phyloP scores from a whole-genome alignment of 2,113 vertebrate species.

The Phyllostomus hastatus region DNA sequence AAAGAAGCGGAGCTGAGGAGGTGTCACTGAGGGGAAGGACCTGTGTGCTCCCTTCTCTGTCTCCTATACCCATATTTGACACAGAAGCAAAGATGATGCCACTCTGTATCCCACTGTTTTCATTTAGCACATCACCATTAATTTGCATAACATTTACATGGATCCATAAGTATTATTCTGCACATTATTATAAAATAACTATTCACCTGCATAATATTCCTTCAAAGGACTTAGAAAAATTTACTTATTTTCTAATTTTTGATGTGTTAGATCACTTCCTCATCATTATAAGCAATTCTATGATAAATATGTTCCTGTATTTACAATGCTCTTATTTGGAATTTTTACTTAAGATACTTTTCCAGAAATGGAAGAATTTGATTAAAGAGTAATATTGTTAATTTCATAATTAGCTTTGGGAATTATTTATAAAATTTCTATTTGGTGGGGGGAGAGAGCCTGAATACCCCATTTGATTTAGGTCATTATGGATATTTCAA shows the following conservation, averaged over 20 bases:
- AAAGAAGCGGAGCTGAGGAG: background rate
- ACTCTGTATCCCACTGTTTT: background rate
- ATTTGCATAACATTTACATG: background rate
- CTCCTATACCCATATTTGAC: background rate
- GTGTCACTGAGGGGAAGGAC: background rate
- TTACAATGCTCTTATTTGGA: background rate
- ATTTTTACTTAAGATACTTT: background rate
- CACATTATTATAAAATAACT: too few relatives aligned
- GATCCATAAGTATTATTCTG: background rate
- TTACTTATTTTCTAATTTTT: background rate
- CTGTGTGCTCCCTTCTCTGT: background rate
- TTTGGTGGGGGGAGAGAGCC: too few relatives aligned
- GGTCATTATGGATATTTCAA: constrained; percentile 24
- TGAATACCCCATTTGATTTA: background rate
- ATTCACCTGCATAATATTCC: background rate
- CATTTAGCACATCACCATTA: background rate
- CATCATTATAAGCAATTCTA: background rate
- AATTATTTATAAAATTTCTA: background rate
- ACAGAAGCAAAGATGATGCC: background rate
- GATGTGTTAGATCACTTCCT: background rate
- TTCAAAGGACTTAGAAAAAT: background rate
- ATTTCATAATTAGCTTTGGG: background rate
- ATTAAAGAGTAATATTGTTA: background rate
- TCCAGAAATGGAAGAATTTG: background rate
- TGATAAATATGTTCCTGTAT: background rate